Evolutionary conservation across 2,797 vertebrate species (phyloP), one percentile per base, ranked within the genome.

Genomic region (Oreonectes daqikongensis): DNA sequence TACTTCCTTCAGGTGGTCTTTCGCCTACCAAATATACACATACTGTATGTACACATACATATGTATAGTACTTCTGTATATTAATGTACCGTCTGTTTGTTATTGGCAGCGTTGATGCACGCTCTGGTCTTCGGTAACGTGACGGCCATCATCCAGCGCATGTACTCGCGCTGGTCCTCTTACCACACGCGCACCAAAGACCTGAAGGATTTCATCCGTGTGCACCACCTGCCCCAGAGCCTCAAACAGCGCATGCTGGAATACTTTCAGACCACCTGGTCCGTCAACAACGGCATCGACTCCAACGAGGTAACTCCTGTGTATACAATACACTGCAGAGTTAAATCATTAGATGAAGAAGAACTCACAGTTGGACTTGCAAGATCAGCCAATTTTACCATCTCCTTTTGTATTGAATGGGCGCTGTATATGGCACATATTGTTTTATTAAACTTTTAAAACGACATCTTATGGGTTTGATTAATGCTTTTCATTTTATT

Each of bases 131-230:
- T 99, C 82, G 97, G 97, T 69, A 99, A 99, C 0, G 97, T 99
- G 88, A 99, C 97, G 1, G 97, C 97, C 46, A 99, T 99, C 84
- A 99, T 99, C 87, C 97, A 99, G 88, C 93, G 97, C 87, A 96
- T 99, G 95, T 99, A 98, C 87, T 98, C 96, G 2, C 94, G 97
- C 74, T 98, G 97, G 96, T 98, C 96, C 20, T 95, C 96, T 71
- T 99, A 99, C 88, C 97, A 99, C 89, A 98, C 95, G 40, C 94
- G 96, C 90, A 99, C 96, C 79, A 99, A 98, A 90, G 97, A 99
- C 87, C 88, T 99, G 75, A 98, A 98, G 86, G 97, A 99, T 86
- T 99, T 98, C 83, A 99, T 98, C 84, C 93, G 96, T 2, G 96
- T 99, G 77, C 97, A 99, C 87, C 97, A 96, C 83, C 91, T 99